Conservation (phyloP, 2,888 invertebrate species). For the Mechanitis messenoides region DNA sequence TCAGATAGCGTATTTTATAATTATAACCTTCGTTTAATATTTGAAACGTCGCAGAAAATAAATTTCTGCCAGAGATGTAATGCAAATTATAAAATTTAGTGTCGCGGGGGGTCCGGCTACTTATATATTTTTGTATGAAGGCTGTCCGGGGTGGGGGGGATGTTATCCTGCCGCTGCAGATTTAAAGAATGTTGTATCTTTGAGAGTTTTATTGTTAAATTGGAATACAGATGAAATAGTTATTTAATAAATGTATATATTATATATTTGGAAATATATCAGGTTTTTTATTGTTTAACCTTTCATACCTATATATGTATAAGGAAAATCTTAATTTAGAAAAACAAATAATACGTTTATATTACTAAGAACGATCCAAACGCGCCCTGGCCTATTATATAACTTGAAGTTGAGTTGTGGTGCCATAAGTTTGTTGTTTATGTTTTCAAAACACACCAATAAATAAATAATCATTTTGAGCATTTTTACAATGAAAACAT, state of each 20-base stretch:
- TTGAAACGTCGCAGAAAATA: slow-evolving; percentile 13
- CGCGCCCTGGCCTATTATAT: too few relatives aligned
- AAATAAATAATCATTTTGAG: too few relatives aligned
- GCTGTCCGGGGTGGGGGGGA: slow-evolving; percentile 37
- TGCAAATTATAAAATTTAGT: slow-evolving; percentile 8
- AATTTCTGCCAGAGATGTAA: slow-evolving; percentile 8
- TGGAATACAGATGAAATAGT: slow-evolving; percentile 75
- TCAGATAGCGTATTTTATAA: slow-evolving; percentile 17
- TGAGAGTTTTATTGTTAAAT: slow-evolving; percentile 77
- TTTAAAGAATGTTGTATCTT: slow-evolving; percentile 76
- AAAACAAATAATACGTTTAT: too few relatives aligned
- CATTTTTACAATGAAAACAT: too few relatives aligned
- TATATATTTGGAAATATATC: slow-evolving; percentile 73
- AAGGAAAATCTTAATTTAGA: too few relatives aligned
- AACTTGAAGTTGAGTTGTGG: too few relatives aligned
- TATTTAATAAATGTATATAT: slow-evolving; percentile 78
- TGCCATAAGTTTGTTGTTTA: too few relatives aligned
- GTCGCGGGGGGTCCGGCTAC: slow-evolving; percentile 14
- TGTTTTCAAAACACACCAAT: too few relatives aligned
- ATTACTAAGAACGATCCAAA: too few relatives aligned
- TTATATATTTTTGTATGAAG: slow-evolving; percentile 52
- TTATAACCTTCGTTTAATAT: slow-evolving; percentile 15
- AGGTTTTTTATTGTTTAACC: slow-evolving; percentile 19
- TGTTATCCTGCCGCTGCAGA: slow-evolving; percentile 65
- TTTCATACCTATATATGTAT: not conserved